These are phyloP conservation scores for Pecten maximus DNA, from an alignment of 2,888 invertebrate species.

Conservation along the genomic window DNA sequence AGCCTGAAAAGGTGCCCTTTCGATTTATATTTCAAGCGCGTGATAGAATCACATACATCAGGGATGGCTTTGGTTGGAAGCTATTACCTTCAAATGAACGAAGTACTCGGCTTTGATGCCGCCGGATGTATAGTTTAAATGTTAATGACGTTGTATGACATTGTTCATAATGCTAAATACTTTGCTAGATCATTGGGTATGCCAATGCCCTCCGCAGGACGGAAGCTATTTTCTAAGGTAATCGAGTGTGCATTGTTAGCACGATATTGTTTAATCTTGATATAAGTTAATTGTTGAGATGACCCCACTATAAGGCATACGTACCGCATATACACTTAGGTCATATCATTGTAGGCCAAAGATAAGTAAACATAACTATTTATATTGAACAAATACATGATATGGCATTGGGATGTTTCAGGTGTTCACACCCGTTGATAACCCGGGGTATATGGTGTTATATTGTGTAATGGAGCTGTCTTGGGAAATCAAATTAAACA, in stretches of 20 bases:
- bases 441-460: too few relatives aligned
- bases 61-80: not conserved
- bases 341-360: too few relatives aligned
- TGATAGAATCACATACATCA: not conserved
- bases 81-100: conserved; percentile 6
- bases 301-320: not conserved
- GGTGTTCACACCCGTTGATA: too few relatives aligned
- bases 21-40: not conserved
- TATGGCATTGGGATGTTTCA: too few relatives aligned
- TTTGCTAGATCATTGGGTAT: not conserved
- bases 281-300: not conserved
- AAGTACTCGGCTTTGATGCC: conserved; percentile 4
- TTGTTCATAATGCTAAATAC: not conserved
- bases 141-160: conserved; percentile 9
- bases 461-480: too few relatives aligned
- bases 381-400: too few relatives aligned
- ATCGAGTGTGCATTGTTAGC: not conserved
- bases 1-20: not conserved
- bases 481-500: too few relatives aligned
- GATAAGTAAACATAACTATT: too few relatives aligned
- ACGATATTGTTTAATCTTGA: not conserved
- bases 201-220: not conserved
- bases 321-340: too few relatives aligned
- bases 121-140: conserved; percentile 2
- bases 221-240: not conserved